Conservation (phyloP, 2,888 invertebrate species). For the Drosophila monieri region DNA sequence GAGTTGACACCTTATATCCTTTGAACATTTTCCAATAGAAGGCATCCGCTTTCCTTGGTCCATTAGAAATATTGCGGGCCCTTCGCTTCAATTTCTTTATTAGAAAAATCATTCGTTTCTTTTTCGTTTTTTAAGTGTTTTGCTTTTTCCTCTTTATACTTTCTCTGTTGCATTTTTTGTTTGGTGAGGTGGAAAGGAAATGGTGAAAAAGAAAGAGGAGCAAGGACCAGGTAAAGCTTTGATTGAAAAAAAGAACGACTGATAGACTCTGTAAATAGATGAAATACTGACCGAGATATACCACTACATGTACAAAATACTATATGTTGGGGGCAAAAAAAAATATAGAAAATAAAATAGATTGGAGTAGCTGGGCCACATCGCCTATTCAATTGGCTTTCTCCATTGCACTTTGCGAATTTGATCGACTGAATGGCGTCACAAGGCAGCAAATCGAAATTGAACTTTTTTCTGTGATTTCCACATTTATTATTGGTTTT, state of each 20-base stretch:
- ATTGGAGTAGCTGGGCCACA: conserved; percentile 22
- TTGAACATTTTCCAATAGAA: conserved; percentile 75
- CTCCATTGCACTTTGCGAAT: conserved; percentile 69
- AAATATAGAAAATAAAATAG: not conserved
- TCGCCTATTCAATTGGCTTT: conserved; percentile 66
- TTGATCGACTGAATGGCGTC: conserved; percentile 69
- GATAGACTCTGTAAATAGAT: conserved; percentile 73
- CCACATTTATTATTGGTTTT: not conserved
- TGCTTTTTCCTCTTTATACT: conserved; percentile 37
- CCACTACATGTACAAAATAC: conserved; percentile 4
- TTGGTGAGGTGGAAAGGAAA: conserved; percentile 24
- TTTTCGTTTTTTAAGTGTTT: conserved; percentile 36
- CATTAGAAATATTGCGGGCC: conserved; percentile 75
- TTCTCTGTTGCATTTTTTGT: conserved; percentile 57
- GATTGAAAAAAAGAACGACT: conserved; percentile 62
- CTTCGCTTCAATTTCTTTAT: conserved; percentile 68
- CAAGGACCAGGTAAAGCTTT: conserved; percentile 58
- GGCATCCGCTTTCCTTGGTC: conserved; percentile 26
- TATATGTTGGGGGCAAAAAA: conserved; percentile 1
- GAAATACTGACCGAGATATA: conserved; percentile 56
- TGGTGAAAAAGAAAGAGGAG: conserved; percentile 3
- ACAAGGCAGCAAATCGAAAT: conserved; percentile 64
- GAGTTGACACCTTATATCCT: conserved; percentile 73
- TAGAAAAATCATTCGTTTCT: conserved; percentile 62
- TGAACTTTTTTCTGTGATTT: conserved; percentile 30